These are phyloP conservation scores for Lamellibrachia columna DNA, from an alignment of 2,888 invertebrate genomes.

Conservation along the genomic window DNA sequence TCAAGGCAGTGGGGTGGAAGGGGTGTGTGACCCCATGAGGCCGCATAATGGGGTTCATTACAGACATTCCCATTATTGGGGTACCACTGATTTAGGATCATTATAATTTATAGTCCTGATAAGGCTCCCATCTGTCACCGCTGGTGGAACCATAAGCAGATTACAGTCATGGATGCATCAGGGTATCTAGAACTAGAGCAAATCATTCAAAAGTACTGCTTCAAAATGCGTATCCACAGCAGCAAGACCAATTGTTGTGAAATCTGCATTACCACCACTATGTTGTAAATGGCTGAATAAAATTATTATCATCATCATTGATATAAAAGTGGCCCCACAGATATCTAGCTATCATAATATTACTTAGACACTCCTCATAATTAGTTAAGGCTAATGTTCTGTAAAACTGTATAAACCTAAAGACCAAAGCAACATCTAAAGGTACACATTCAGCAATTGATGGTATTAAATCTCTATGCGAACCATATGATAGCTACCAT, in stretches of 20 bases:
- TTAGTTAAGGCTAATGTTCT: too few species aligned
- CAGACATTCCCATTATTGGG: background rate
- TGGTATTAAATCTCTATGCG: too few species aligned
- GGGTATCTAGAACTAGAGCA: background rate
- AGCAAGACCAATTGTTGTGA: background rate
- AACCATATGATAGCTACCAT: too few species aligned
- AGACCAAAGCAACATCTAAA: too few species aligned
- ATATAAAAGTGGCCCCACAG: too few species aligned
- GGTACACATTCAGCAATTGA: too few species aligned
- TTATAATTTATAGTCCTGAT: conserved; percentile 4
- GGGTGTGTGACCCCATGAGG: background rate
- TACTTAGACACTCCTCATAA: too few species aligned
- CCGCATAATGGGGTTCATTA: conserved; percentile 9
- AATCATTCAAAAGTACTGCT: background rate
- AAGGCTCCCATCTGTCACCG: background rate
- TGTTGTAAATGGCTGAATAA: too few species aligned
- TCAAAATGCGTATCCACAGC: background rate
- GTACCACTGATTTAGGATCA: conserved; percentile 4
- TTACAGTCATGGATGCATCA: background rate
- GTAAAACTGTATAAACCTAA: too few species aligned
- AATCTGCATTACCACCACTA: too few species aligned
- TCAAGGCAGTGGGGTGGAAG: background rate
- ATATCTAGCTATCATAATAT: too few species aligned
- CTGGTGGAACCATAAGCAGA: background rate
- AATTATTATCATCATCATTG: too few species aligned